Base-by-base conservation (phyloP, 2,797 vertebrate species). In the Scyliorhinus canicula region DNA sequence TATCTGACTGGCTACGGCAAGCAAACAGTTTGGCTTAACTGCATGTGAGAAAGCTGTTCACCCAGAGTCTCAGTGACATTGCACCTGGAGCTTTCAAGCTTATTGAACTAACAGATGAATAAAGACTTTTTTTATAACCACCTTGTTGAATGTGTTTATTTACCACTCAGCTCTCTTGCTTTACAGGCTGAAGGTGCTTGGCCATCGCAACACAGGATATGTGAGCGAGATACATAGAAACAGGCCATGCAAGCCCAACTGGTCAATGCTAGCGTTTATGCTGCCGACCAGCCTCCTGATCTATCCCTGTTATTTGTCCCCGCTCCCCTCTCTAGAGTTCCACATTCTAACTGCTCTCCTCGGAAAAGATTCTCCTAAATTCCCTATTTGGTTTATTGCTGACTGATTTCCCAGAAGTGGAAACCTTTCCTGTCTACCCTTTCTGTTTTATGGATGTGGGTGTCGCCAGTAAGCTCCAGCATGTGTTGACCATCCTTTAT, bases 11-110 rank as follows among this genome's bases (percentile, higher is more conserved):
- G 79, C 52, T 60, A 35, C 28, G n/a, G 60, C 52, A 57, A 74
- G 60, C 35, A n/a, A n/a, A 74, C 52, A 95, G 79, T 95, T 95
- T 96, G 19, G 93, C 93, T 95, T 85, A 82, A 86, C n/a, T 55
- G 4, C 85, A 8, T 35, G 55, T 86, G 5, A 55, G 95, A 86
- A 97, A 98, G 98, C 98, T 98, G 98, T 98, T 98, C 98, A 99
- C 98, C 98, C 98, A 98, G 98, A 95, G 98, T 99, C 98, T 98
- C 98, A 96, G 95, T 95, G 98, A 98, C 98, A 98, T 97, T 98
- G 98, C 98, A 99, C 98, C 98, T 99, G 98, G 98, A 96, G 98
- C 98, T 98, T 97, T 95, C 95, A 26, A 82, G 47, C 79, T 47
- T 47, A 44, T 6, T 47, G 19, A 47, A 82, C 6, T 24, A 91